Base-by-base conservation (phyloP, 2,797 vertebrate species). In the Harpagifer antarcticus region DNA sequence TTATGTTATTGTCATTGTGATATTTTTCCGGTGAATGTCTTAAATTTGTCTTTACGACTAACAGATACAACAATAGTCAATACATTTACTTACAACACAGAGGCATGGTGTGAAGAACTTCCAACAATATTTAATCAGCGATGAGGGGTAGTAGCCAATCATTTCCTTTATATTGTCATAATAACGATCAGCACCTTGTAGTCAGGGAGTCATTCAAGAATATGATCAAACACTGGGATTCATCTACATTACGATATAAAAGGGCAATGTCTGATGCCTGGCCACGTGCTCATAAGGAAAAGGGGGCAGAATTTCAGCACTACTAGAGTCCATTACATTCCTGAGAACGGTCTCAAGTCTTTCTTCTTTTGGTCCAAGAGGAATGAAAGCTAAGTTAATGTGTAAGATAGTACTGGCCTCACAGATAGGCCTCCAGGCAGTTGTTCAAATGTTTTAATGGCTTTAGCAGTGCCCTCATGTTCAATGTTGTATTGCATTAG, bases 91-190 rank as follows among this genome's bases (percentile, higher is more conserved):
- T 19, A 57, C 55, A n/a, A 12, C 1, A 57, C 33, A 57, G 55
- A 57, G 1, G 0, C 2, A 19, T 40, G 55, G 55, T 7, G 33
- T 57, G 55, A 57, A 0, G 33, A 57, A 57, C 55, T 0, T 40
- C 55, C 55, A 57, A 40, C 55, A 40, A 57, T 57, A 57, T 57
- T 57, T 57, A 55, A 57, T 57, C 57, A 40, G n/a, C 2, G 17
- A 40, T 0, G 55, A 57, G 10, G 55, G 55, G 55, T 57, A 57
- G 33, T 40, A 57, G 33, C 55, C 55, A n/a, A 57, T 57, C 55
- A 57, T 57, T 19, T n/a, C 33, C 55, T 57, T 57, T 57, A 57
- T 57, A n/a, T 57, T 57, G 55, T 57, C 33, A 1, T 57, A 57
- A 57, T 69, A 57, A 57, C 11, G 33, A 2, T 57, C 55, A 40